Evolutionary conservation across 2,797 vertebrate species (phyloP), one percentile per base, ranked within the genome.

Genomic region (Coilia nasus): DNA sequence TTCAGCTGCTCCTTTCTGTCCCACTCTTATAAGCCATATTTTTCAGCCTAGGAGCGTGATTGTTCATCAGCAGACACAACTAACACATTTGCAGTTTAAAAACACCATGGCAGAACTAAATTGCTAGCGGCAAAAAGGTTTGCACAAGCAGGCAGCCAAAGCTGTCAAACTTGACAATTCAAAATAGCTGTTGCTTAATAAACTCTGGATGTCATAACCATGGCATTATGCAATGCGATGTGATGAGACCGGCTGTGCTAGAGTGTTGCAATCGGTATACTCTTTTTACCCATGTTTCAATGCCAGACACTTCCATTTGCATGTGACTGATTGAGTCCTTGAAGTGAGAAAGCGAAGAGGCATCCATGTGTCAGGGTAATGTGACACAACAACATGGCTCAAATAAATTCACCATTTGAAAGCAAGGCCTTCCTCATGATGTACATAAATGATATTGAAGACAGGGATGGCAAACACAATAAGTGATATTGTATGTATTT

Each of bases 1-100:
- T 17, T 71, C 64, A 46, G 41, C 28, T 56, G 21, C 83, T 83
- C 78, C 71, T 54, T 83, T 81, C 78, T 28, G 46, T 82, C 60
- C n/a, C 57, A 28, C 41, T 46, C 11, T 31, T 46, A 64, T 35
- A 60, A 83, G 31, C 35, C 71, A n/a, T 78, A 78, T 78, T 78
- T 78, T 78, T 44, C 71, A 78, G 31, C 5, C 71, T 78, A 41
- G 5, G 5, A 41, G 31, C 2, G 31, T 23, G 14, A 44, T 17
- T 10, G 35, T 78, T 78, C 21, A 41, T 44, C 71, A 44, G 71
- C 31, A 21, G 31, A 64, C n/a, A 78, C 71, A 44, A 44, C 31
- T 21, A 41, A 44, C 35, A 78, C 71, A 78, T 78, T 78, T 6
- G 31, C 71, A 41, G 6, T 31, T 44, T 78, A 19, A 71, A 78